Conservation (phyloP, 2,888 invertebrate genomes). For the Noctua janthe region DNA sequence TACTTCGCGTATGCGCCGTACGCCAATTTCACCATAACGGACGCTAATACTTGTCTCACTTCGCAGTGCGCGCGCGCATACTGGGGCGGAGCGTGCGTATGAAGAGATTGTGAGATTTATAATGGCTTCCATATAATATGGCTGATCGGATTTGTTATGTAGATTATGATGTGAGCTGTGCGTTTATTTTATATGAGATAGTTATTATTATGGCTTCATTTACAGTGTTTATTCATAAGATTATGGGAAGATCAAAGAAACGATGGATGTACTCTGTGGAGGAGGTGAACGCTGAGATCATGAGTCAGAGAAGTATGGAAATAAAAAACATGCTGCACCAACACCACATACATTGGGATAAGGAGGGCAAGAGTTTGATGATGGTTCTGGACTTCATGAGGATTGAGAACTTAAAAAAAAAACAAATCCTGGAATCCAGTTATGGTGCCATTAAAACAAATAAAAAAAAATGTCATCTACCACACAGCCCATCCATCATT, state of each 20-base stretch:
- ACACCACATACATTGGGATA: too few species aligned
- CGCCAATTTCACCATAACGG: slow-evolving; percentile 67
- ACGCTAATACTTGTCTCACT: slow-evolving; percentile 52
- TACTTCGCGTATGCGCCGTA: slow-evolving; percentile 37
- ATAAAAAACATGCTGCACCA: too few species aligned
- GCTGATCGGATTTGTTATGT: slow-evolving; percentile 47
- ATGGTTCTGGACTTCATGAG: too few species aligned
- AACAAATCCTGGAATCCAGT: too few species aligned
- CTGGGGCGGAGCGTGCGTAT: slow-evolving; percentile 42
- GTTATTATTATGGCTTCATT: not conserved
- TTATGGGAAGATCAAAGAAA: too few species aligned
- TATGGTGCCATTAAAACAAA: too few species aligned
- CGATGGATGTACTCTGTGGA: too few species aligned
- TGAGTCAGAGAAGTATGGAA: too few species aligned
- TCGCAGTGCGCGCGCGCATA: slow-evolving; percentile 54
- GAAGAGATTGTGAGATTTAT: slow-evolving; percentile 50
- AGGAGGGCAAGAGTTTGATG: too few species aligned
- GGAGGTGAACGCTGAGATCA: too few species aligned
- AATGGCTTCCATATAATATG: slow-evolving; percentile 60
- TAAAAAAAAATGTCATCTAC: not conserved
- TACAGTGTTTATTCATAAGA: not conserved
- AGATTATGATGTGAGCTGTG: slow-evolving; percentile 5
- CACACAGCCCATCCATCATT: not conserved
- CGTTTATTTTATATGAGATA: slow-evolving; percentile 1
- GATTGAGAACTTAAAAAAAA: too few species aligned